Conservation (phyloP, 2,888 invertebrate species). For the Cephus spinipes region DNA sequence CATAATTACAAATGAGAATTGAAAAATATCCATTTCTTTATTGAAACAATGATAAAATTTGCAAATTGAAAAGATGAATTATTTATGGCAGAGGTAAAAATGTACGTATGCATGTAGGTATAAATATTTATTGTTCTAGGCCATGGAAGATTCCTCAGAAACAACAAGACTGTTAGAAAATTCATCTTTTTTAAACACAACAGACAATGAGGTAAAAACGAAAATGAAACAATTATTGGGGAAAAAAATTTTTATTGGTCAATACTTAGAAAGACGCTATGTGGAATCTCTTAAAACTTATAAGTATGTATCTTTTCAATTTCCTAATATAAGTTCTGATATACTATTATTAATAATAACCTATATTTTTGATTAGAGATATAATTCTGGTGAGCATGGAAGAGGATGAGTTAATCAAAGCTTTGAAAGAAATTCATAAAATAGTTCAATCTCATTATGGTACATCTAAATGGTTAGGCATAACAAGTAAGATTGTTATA, state of each 20-base stretch:
- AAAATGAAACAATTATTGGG: not conserved
- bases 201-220: not conserved
- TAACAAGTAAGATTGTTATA: slow-evolving; percentile 38
- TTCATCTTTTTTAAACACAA: not conserved
- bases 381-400: slow-evolving; percentile 42
- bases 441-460: slow-evolving; percentile 28
- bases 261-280: slow-evolving; percentile 45
- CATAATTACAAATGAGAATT: not conserved
- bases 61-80: not conserved
- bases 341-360: slow-evolving; percentile 5
- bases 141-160: not conserved
- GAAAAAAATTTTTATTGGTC: slow-evolving; percentile 46
- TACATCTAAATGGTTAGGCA: slow-evolving; percentile 40
- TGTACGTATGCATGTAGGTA: not conserved
- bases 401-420: slow-evolving; percentile 38
- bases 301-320: slow-evolving; percentile 36
- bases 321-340: not conserved
- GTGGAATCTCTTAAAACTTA: slow-evolving; percentile 41
- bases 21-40: not conserved
- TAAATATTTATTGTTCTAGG: not conserved
- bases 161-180: not conserved
- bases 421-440: slow-evolving; percentile 31
- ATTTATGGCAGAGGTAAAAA: not conserved
- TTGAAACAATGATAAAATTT: not conserved
- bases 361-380: slow-evolving; percentile 37